A percentile compares a stretch with the other conserved stretches of the same genome.
Evolutionary conservation across 2,797 vertebrate genomes (phyloP).

Genomic region (Mormyrops boulengeri): DNA sequence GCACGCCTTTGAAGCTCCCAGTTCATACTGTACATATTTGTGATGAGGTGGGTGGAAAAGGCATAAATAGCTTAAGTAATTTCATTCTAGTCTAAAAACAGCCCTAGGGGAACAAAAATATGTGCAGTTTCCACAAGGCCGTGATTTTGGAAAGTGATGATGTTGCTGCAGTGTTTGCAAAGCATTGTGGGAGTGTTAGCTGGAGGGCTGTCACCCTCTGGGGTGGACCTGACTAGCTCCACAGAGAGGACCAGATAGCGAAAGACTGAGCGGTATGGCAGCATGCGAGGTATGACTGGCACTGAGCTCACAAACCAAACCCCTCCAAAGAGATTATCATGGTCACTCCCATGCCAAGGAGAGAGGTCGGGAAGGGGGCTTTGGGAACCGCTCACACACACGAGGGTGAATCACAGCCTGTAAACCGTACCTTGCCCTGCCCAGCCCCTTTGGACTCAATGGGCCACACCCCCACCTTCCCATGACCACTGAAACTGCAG

Average conservation of each 20-base stretch:
- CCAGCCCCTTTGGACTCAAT: not conserved
- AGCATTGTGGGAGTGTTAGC: not conserved
- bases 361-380: conserved; percentile 12
- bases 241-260: not conserved
- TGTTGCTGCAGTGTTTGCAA: not conserved
- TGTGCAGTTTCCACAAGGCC: not conserved
- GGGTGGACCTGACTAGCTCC: not conserved
- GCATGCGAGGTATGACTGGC: not conserved
- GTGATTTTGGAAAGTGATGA: not conserved
- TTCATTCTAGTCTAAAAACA: not conserved
- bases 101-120: not conserved
- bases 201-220: not conserved
- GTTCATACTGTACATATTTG: not conserved
- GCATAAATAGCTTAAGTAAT: not conserved
- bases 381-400: conserved; percentile 25
- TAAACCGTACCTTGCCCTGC: not conserved
- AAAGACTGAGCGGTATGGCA: not conserved
- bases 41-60: not conserved
- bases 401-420: not conserved
- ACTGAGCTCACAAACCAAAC: not conserved
- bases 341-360: conserved; percentile 8
- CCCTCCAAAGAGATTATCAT: conserved; percentile 15
- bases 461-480: conserved; percentile 30
- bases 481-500: conserved; percentile 24
- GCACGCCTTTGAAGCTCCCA: not conserved